Base-by-base conservation (phyloP, 2,888 invertebrate genomes). In the Drosophila acutilabella region DNA sequence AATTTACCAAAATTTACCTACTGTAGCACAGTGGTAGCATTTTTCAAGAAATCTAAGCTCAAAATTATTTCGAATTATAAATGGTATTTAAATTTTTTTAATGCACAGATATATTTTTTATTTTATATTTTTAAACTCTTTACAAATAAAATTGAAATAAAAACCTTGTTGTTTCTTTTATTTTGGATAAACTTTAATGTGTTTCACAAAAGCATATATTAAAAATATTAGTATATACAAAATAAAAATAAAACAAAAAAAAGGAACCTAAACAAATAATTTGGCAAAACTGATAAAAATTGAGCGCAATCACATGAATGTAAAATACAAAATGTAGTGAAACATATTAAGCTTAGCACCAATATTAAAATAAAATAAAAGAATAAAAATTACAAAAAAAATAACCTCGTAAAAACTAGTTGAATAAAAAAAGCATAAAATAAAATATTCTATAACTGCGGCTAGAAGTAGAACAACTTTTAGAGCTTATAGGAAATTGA, bases 211-310 rank as follows among this genome's bases (percentile, higher is more conserved):
- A 42, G 30, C 18, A 38, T 61, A 45, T 82, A 70, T 74, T 68
- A 75, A n/a, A 40, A 54, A 52, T 64, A 13, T 59, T 45, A 60
- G 57, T 69, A 81, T 79, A 33, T 76, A 78, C 68, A 77, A 42
- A 48, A 41, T 13, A 36, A 36, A 36, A 33, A 33, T 11, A 11
- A 33, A 36, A 36, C 2, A 13, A 36, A 36, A 23, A 23, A 23
- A 23, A 23, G 23, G 23, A 66, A 67, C 41, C 44, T 41, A 16
- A 59, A 45, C 16, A 20, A 59, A 20, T 36, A 62, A 41, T 59
- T 51, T 33, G 48, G 26, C 44, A 65, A 74, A 64, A 14, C 44
- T 59, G 20, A 67, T 59, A 5, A 69, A 72, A 70, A 67, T 50
- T 54, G 14, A 42, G 53, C 52, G 44, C 52, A 70, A 51, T 48